Base-by-base conservation (phyloP, 2,797 vertebrate species). In the Sebastiscus albofasciatus region DNA sequence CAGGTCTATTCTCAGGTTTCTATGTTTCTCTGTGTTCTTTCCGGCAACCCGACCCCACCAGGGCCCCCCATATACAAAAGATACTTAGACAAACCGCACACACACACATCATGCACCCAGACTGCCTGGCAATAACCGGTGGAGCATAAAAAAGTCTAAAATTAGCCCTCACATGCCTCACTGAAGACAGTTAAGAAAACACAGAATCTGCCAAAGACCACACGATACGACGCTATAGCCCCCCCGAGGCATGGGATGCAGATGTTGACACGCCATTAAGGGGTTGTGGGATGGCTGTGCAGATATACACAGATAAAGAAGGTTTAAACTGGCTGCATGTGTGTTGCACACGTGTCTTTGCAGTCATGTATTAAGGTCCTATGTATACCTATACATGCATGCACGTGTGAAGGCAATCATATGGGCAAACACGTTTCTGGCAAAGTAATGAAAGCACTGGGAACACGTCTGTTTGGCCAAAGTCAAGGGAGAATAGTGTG, bases 81-180 rank as follows among this genome's bases (percentile, higher is more conserved):
- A 60, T 27, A 79, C 42, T 74, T 18, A 69, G 26, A 65, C 24
- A 29, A 26, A 46, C 24, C 46, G 36, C 34, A 46, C 60, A 78
- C 55, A 55, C 18, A 55, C 18, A 20, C 31, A 67, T 42, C 62
- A 70, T 49, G 73, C 34, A 79, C 31, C 3, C 75, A 82, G 46
- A 60, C 75, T 29, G 76, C 59, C 61, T 59, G 34, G 75, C 59
- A 82, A 69, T 79, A 77, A 72, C 73, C 77, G 86, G 60, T 39
- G 67, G 66, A 83, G 78, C 80, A 75, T 81, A 80, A 83, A 81
- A 85, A 83, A 78, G 72, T 72, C 92, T 91, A 89, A 92, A 94
- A 90, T 90, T 93, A 93, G 72, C 90, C 55, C 13, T 22, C 67
- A 65, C 76, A 83, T 80, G 88, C 82, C 75, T 82, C 76, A 89